Conservation (phyloP, 2,113 vertebrate species). For the Anarrhichthys ocellatus region DNA sequence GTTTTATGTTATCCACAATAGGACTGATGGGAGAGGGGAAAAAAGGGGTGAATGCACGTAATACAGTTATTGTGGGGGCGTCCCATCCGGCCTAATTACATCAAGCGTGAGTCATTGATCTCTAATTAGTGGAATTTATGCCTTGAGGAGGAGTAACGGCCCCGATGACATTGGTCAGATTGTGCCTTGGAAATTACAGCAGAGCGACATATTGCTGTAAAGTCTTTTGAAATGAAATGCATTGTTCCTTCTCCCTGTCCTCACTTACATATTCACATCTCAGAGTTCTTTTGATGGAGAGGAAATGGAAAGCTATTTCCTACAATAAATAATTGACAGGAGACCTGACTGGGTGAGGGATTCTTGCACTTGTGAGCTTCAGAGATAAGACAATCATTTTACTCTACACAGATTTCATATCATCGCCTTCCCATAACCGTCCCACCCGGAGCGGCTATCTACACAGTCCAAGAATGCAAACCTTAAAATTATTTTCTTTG, state of each 20-base stretch:
- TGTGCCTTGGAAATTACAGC: slow-evolving; percentile 43
- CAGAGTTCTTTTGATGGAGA: slow-evolving; percentile 25
- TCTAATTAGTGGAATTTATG: slow-evolving; percentile 73
- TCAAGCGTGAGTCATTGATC: slow-evolving; percentile 66
- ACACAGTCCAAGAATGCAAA: slow-evolving; percentile 30
- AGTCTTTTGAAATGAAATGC: slow-evolving; percentile 43
- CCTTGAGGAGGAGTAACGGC: slow-evolving; percentile 52
- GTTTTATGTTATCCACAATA: slow-evolving; percentile 55
- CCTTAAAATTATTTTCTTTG: slow-evolving; percentile 18
- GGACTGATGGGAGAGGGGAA: slow-evolving; percentile 26
- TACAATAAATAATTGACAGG: slow-evolving; percentile 43
- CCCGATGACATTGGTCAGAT: slow-evolving; percentile 47
- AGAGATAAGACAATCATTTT: slow-evolving; percentile 57
- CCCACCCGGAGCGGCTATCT: slow-evolving; percentile 40
- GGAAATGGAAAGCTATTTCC: slow-evolving; percentile 47
- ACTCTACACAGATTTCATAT: slow-evolving; percentile 44
- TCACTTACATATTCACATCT: slow-evolving; percentile 49
- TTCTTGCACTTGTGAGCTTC: slow-evolving; percentile 23
- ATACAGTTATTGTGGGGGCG: slow-evolving; percentile 39
- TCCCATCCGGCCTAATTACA: slow-evolving; percentile 55
- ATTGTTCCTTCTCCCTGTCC: slow-evolving; percentile 4
- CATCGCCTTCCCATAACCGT: slow-evolving; percentile 11
- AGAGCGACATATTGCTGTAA: slow-evolving; percentile 23
- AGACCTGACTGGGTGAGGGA: slow-evolving; percentile 23
- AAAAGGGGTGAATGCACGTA: slow-evolving; percentile 10